Evolutionary conservation across 2,888 invertebrate species (phyloP).

Genomic region (Dicycla oo): DNA sequence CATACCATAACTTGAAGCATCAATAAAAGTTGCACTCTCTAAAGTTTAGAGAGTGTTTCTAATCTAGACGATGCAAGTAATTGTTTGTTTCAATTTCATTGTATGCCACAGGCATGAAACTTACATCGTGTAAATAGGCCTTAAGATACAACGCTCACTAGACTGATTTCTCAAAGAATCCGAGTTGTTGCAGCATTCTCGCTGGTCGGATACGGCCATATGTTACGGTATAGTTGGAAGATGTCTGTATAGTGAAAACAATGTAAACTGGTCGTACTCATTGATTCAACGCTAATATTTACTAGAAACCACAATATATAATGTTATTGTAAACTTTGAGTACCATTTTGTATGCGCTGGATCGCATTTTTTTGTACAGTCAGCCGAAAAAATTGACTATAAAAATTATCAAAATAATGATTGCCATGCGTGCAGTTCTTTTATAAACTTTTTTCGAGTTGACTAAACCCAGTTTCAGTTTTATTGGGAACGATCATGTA

Average conservation of each 20-base stretch:
- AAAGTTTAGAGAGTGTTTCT: too few species aligned
- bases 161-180: neutral
- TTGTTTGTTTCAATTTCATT: too few species aligned
- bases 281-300: slow-evolving; percentile 23
- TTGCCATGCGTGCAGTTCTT: slow-evolving; percentile 12
- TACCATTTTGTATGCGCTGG: slow-evolving; percentile 57
- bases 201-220: neutral
- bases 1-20: too few species aligned
- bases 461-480: slow-evolving; percentile 56
- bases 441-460: slow-evolving; percentile 33
- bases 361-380: slow-evolving; percentile 55
- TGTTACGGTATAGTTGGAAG: slow-evolving; percentile 5
- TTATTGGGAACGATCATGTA: slow-evolving; percentile 55
- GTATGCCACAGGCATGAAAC: too few species aligned
- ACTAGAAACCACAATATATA: slow-evolving; percentile 56
- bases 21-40: too few species aligned
- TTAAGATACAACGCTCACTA: neutral
- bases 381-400: slow-evolving; percentile 24
- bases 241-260: neutral
- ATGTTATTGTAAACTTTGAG: slow-evolving; percentile 37
- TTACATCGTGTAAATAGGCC: too few species aligned
- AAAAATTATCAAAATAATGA: slow-evolving; percentile 2
- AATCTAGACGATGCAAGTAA: too few species aligned
- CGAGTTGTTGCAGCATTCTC: neutral
- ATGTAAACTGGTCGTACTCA: slow-evolving; percentile 3